Base-by-base conservation (phyloP, 2,797 vertebrate species). In the Momotus momota region DNA sequence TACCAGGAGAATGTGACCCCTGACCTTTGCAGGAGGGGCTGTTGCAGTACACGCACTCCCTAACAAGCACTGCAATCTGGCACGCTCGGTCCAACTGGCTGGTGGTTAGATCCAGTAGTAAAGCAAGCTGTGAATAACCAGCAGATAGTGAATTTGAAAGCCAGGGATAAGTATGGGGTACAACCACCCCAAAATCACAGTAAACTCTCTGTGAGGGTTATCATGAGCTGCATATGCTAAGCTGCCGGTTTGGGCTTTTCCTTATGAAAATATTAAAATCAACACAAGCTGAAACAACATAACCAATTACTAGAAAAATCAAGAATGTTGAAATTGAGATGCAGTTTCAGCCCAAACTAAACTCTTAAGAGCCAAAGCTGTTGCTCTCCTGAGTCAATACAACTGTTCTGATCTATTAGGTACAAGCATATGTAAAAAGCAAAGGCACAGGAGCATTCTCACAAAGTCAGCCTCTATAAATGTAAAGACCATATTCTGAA, bases 1-100 rank as follows among this genome's bases (percentile, higher is more conserved):
- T 95, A 79, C 79, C 52, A 92, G 80, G 78, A 96, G 95, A 97
- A 97, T 95, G 92, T 87, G 94, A 74, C 96, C 96, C 55, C 73
- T 96, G 94, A 91, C 95, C 95, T 96, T 67, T 49, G 54, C 2
- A 2, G 51, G 66, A 96, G 46, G 51, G 86, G 88, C 90, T 23
- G 18, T 43, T 86, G 73, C 67, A 77, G 78, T 51, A 49, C 67
- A 84, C 51, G 38, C 5, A 0, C 58, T 95, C 10, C 23, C 22
- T 77, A 88, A 88, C 25, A 90, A 88, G 55, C 69, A 13, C 31
- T 33, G 33, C 72, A 90, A 14, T 72, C 70, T 40, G 33, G 58
- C 35, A 75, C 38, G 6, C 27, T 77, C 7, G 2, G 29, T 19
- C 41, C 57, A 81, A 5, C 35, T 23, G 33, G 72, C 55, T 5